Evolutionary conservation across 2,797 vertebrate species (phyloP).

Genomic region (Eptatretus atami): DNA sequence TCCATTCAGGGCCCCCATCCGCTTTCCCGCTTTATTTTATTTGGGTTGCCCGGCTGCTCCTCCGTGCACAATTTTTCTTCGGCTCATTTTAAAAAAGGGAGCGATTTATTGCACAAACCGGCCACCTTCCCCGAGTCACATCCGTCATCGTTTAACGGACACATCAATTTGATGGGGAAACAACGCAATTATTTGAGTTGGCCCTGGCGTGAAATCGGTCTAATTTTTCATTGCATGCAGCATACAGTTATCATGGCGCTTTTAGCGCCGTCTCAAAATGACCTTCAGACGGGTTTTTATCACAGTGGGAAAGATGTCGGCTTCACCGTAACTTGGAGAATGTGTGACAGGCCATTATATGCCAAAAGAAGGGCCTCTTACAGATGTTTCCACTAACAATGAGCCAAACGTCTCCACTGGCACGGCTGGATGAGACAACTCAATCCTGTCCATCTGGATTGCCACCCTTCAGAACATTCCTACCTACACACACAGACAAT

Average conservation of each 20-base stretch:
- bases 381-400: too few relatives aligned
- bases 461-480: too few relatives aligned
- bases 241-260: not conserved
- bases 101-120: slow-evolving; percentile 1
- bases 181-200: slow-evolving; percentile 14
- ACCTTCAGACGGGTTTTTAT: slow-evolving; percentile 17
- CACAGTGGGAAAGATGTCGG: slow-evolving; percentile 1
- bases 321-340: too few relatives aligned
- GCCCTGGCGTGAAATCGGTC: slow-evolving; percentile 11
- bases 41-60: too few relatives aligned
- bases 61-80: not conserved
- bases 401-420: too few relatives aligned
- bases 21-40: too few relatives aligned
- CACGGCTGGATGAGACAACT: too few relatives aligned
- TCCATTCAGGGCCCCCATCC: too few relatives aligned
- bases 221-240: slow-evolving; percentile 3
- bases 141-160: slow-evolving; percentile 5
- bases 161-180: slow-evolving; percentile 5
- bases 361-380: too few relatives aligned
- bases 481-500: too few relatives aligned
- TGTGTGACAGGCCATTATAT: too few relatives aligned
- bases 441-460: too few relatives aligned
- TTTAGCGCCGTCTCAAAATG: slow-evolving; percentile 16
- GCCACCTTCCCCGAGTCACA: not conserved
- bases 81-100: slow-evolving; percentile 4